Base-by-base conservation (phyloP, 2,113 vertebrate genomes). In the Butorides virescens region DNA sequence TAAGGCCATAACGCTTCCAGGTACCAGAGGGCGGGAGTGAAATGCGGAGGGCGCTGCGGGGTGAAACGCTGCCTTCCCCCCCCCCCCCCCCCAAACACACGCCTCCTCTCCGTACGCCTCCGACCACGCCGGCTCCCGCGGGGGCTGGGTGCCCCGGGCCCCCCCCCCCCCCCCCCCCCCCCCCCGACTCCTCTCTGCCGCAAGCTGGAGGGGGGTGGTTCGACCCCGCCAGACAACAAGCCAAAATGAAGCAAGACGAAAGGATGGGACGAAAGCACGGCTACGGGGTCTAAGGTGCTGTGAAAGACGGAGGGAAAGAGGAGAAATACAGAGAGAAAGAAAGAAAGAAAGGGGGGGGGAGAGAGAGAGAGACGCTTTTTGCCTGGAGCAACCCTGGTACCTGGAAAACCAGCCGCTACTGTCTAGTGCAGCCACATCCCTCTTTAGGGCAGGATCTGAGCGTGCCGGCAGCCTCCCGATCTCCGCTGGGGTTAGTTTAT, bases 391-490 rank as follows among this genome's bases (percentile, higher is more conserved):
- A 97, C 96, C 96, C 97, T 98, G 98, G 98, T 98, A 98, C 98
- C 98, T 98, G 98, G 98, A 97, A 98, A 95, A 98, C 98, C 98
- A 98, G 97, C 98, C 92, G 97, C 98, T 97, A 98, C 96, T 94
- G 81, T 96, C 97, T 97, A 97, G 95, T 86, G 97, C 95, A 96
- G 97, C 95, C 96, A 93, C 97, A 86, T 95, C 97, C 79, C 96
- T 97, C 96, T 96, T 97, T 92, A 92, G 96, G 87, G 97, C 95
- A 95, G 96, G 98, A 97, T 97, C 91, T 93, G 91, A 84, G 97
- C 91, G 92, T 98, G 97, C 95, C 94, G 95, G 98, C 96, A 90
- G 98, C 96, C 97, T 98, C 98, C 98, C 97, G 96, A 72, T 97
- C 97, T 96, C 97, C 96, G 95, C 97, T 96, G 95, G 95, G 93